Percentiles rank a stretch among this genome's conserved stretches.
These are phyloP conservation scores for Cyanoderma ruficeps DNA, from an alignment of 2,113 vertebrate species.

Conservation along the genomic window DNA sequence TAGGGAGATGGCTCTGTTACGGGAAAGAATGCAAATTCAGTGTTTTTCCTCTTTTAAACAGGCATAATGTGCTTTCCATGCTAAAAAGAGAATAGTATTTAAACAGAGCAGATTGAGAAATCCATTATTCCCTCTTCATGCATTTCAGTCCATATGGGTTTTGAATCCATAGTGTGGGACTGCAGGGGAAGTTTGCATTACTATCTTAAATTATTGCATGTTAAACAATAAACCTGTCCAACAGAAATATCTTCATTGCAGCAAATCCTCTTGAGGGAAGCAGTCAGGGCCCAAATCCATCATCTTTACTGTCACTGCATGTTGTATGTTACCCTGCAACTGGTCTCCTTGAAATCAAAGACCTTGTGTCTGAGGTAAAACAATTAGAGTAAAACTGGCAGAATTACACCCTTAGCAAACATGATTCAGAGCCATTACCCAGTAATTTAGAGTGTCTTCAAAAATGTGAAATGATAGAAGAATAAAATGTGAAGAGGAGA, in stretches of 20 bases:
- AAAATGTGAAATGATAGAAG: background rate
- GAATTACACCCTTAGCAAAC: background rate
- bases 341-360: background rate
- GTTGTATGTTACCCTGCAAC: background rate
- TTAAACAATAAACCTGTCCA: constrained; percentile 56
- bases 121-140: background rate
- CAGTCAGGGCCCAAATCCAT: background rate
- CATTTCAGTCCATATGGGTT: background rate
- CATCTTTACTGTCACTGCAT: background rate
- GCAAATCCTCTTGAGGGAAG: constrained; percentile 15
- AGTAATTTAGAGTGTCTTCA: background rate
- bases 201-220: constrained; percentile 25
- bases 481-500: background rate
- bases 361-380: background rate
- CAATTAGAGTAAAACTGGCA: background rate
- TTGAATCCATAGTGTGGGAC: constrained; percentile 17
- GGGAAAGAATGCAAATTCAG: background rate
- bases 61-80: background rate
- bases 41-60: background rate
- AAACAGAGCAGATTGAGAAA: constrained; percentile 26
- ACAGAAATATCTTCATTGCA: constrained; percentile 30
- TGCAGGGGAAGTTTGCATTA: constrained; percentile 6
- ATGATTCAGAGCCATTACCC: background rate
- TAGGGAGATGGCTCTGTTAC: background rate
- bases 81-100: background rate